phyloP scores from a whole-genome alignment of 2,113 vertebrate genomes.

The Aldabrachelys gigantea region DNA sequence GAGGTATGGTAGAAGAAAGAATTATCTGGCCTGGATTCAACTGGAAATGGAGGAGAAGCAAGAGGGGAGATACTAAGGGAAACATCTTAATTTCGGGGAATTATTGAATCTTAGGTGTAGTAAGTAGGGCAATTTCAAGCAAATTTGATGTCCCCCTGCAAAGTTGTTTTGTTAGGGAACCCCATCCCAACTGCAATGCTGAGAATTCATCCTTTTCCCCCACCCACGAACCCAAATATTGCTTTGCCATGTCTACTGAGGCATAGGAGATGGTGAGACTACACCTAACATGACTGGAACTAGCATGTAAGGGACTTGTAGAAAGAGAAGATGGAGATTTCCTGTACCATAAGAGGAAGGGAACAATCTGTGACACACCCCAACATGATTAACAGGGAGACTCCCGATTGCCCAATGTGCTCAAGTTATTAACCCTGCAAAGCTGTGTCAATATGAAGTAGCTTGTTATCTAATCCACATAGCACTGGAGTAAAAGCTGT shows the following conservation, averaged over 20 bases:
- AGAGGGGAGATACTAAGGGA: constrained; percentile 19
- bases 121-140: constrained; percentile 1
- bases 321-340: constrained; percentile 39
- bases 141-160: constrained; percentile 34
- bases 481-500: constrained; percentile 9
- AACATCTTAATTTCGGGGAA: background rate
- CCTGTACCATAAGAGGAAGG: background rate
- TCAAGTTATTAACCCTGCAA: constrained; percentile 59
- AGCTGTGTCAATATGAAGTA: constrained; percentile 55
- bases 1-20: background rate
- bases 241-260: background rate
- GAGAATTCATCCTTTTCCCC: background rate
- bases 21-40: background rate
- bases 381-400: constrained; percentile 1
- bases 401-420: constrained; percentile 24
- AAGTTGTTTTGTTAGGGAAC: constrained; percentile 49
- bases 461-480: constrained; percentile 61
- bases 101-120: background rate
- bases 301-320: background rate
- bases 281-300: constrained; percentile 37
- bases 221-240: background rate
- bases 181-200: constrained; percentile 25
- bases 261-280: background rate
- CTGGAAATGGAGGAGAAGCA: background rate
- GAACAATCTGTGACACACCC: background rate